A percentile compares a stretch with the other conserved stretches of the same genome.
These are phyloP conservation scores for Aphelocoma californica DNA, from an alignment of 2,797 vertebrate genomes.

Conservation along the genomic window DNA sequence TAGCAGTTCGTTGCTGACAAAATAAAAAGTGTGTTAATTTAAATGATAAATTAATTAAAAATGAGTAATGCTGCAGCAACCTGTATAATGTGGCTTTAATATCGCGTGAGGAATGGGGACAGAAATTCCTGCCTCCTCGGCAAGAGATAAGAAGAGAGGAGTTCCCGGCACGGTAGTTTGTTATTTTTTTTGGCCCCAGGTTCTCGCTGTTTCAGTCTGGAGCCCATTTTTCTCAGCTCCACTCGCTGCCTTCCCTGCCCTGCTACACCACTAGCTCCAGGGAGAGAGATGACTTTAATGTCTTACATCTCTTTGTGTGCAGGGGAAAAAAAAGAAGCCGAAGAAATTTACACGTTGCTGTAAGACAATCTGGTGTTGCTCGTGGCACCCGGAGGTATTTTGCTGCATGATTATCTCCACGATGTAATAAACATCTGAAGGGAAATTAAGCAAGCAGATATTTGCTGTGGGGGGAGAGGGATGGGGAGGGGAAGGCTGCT, in stretches of 20 bases:
- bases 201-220: not conserved
- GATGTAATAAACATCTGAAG: constrained; percentile 62
- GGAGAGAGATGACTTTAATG: constrained; percentile 20
- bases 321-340: not conserved
- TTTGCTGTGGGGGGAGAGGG: not conserved
- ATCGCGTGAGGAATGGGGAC: constrained; percentile 24
- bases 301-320: constrained; percentile 44
- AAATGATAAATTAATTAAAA: constrained; percentile 61
- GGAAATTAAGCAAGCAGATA: constrained; percentile 50
- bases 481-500: constrained; percentile 28
- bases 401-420: constrained; percentile 49
- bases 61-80: constrained; percentile 26
- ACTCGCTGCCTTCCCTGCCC: not conserved
- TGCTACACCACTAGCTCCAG: not conserved
- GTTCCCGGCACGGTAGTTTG: constrained; percentile 32
- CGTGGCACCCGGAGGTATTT: constrained; percentile 39
- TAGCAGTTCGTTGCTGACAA: constrained; percentile 46
- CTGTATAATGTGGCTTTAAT: constrained; percentile 20
- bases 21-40: constrained; percentile 59
- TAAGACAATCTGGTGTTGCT: constrained; percentile 52
- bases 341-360: constrained; percentile 28
- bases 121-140: constrained; percentile 54
- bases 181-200: constrained; percentile 32
- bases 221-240: constrained; percentile 21
- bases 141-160: constrained; percentile 48